Evolutionary conservation across 2,113 vertebrate species (phyloP).

Genomic region (Myotis yumanensis): DNA sequence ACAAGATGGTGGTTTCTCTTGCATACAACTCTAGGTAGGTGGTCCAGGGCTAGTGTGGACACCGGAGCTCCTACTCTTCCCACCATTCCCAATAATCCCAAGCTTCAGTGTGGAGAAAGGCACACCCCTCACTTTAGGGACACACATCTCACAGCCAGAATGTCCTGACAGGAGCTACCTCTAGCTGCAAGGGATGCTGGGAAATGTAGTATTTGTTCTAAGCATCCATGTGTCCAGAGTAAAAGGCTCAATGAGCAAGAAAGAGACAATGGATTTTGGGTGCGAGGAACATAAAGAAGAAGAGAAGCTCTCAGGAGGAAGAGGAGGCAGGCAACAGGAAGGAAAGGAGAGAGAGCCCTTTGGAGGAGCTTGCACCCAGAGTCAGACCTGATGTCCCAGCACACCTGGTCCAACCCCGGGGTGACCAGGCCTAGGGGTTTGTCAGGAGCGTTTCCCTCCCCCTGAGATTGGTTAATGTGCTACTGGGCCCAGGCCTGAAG

Average conservation of each 20-base stretch:
- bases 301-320: not conserved
- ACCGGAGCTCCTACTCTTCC: not conserved
- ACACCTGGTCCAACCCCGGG: not conserved
- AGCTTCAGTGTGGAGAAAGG: not conserved
- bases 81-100: not conserved
- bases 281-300: not conserved
- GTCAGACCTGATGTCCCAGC: not conserved
- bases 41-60: not conserved
- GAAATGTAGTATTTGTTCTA: not conserved
- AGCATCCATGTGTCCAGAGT: not conserved
- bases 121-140: not conserved
- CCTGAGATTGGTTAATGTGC: not conserved
- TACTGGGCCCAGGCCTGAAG: not conserved
- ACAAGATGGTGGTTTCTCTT: not conserved
- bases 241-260: not conserved
- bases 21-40: not conserved
- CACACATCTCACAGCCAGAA: not conserved
- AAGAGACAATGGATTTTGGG: not conserved
- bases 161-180: not conserved
- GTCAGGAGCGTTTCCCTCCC: not conserved
- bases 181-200: constrained; percentile 8
- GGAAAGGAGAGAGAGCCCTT: not conserved
- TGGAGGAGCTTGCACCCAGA: not conserved
- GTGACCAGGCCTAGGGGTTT: not conserved
- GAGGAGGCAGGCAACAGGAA: not conserved